phyloP scores from a whole-genome alignment of 1,140 invertebrate species.

The Pseudoatta argentina region DNA sequence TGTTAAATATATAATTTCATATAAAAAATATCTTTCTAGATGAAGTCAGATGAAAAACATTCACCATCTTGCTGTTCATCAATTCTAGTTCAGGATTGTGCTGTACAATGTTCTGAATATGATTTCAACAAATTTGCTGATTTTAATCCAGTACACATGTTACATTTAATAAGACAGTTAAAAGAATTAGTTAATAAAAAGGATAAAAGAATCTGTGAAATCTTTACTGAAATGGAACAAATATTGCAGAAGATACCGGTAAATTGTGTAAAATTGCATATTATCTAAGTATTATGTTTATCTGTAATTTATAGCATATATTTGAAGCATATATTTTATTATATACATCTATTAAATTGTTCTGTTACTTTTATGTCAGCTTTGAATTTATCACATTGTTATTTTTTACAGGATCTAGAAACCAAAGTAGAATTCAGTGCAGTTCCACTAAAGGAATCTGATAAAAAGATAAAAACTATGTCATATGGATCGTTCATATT shows the following conservation, averaged over 20 bases:
- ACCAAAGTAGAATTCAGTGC: slow-evolving; percentile 65
- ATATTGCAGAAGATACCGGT: slow-evolving; percentile 68
- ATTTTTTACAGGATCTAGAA: slow-evolving; percentile 69
- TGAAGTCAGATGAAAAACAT: slow-evolving; percentile 49
- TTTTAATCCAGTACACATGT: slow-evolving; percentile 73
- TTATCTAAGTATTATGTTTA: slow-evolving; percentile 52
- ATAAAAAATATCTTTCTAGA: slow-evolving; percentile 61
- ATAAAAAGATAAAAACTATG: slow-evolving; percentile 46
- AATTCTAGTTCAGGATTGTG: slow-evolving; percentile 72
- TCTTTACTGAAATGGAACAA: slow-evolving; percentile 76
- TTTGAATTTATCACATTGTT: neutral
- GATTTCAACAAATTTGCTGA: slow-evolving; percentile 62
- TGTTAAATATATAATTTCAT: slow-evolving; percentile 63
- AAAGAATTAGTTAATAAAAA: slow-evolving; percentile 68
- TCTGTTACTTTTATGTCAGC: slow-evolving; percentile 2
- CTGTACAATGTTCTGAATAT: slow-evolving; percentile 71
- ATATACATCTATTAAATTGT: neutral
- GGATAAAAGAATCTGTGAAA: slow-evolving; percentile 69
- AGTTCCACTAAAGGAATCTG: slow-evolving; percentile 65
- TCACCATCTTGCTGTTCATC: slow-evolving; percentile 59
- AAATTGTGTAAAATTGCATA: slow-evolving; percentile 48
- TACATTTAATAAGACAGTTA: slow-evolving; percentile 77
- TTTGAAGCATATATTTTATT: slow-evolving; percentile 6
- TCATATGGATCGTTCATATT: slow-evolving; percentile 46
- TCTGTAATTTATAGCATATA: neutral